These are phyloP conservation scores for Pluvialis apricaria DNA, from an alignment of 2,113 vertebrate genomes.

Conservation along the genomic window DNA sequence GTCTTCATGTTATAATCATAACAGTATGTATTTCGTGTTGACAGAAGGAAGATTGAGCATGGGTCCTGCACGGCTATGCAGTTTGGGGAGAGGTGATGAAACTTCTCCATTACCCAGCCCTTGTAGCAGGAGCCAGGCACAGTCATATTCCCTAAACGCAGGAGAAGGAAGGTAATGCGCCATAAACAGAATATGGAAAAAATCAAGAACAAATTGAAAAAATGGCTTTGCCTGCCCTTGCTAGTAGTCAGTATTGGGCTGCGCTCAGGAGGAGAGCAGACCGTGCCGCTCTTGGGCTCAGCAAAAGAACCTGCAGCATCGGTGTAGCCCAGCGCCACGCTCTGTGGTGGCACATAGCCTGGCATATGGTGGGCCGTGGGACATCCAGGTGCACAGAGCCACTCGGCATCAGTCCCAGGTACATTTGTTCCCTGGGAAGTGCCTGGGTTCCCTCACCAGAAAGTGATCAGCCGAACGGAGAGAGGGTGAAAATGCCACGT, in stretches of 20 bases:
- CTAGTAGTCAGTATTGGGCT: not conserved
- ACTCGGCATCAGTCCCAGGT: not conserved
- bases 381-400: rapidly evolving
- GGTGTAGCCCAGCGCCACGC: rapidly evolving
- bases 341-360: rapidly evolving
- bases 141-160: not conserved
- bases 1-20: slow-evolving; percentile 47
- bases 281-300: not conserved
- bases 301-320: not conserved
- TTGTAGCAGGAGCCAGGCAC: not conserved
- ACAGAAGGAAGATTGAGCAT: slow-evolving; percentile 38
- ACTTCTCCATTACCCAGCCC: slow-evolving; percentile 40
- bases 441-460: not conserved
- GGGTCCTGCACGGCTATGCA: not conserved
- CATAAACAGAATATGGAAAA: slow-evolving; percentile 2
- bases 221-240: not conserved
- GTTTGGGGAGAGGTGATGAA: slow-evolving; percentile 46
- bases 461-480: rapidly evolving
- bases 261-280: not conserved
- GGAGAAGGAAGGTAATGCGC: not conserved
- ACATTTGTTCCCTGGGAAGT: rapidly evolving
- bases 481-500: rapidly evolving
- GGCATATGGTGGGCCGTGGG: rapidly evolving
- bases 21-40: slow-evolving; percentile 25
- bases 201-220: not conserved